Evolutionary conservation across 2,797 vertebrate species (phyloP).

Genomic region (Microcaecilia unicolor): DNA sequence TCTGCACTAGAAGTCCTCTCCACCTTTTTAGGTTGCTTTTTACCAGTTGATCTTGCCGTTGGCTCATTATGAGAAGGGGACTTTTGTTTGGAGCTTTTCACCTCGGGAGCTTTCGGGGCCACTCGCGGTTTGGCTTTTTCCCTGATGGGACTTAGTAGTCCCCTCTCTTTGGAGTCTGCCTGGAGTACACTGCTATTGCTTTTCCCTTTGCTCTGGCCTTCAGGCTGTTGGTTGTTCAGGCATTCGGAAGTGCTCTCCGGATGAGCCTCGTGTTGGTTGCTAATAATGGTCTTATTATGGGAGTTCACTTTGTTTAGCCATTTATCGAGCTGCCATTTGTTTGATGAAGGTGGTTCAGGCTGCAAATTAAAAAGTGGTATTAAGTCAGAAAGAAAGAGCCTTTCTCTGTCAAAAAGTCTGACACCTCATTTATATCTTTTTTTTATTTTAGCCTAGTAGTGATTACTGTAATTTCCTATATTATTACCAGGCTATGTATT

Average conservation of each 20-base stretch:
- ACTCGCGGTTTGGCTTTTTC: conserved; percentile 82
- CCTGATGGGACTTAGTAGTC: conserved; percentile 62
- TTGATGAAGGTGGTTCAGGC: conserved; percentile 89
- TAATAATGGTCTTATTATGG: conserved; percentile 85
- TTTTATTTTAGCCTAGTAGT: conserved; percentile 20
- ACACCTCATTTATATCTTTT: background rate
- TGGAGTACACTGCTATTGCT: conserved; percentile 49
- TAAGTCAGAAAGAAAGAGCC: conserved; percentile 6
- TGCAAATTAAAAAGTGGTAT: conserved; percentile 37
- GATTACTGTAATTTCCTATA: conserved; percentile 23
- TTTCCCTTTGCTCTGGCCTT: conserved; percentile 71
- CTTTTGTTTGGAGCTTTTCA: conserved; percentile 80
- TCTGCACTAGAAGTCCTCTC: conserved; percentile 76
- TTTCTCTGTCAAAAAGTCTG: conserved; percentile 8
- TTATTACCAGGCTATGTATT: conserved; percentile 18
- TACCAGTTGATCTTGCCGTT: conserved; percentile 73
- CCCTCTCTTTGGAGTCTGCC: conserved; percentile 76
- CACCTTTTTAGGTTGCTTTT: conserved; percentile 85
- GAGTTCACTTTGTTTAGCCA: conserved; percentile 95
- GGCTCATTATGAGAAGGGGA: conserved; percentile 73
- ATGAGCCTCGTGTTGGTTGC: conserved; percentile 74
- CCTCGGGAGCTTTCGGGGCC: conserved; percentile 74
- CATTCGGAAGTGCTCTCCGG: conserved; percentile 53
- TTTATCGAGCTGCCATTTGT: conserved; percentile 96
- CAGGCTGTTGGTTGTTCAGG: conserved; percentile 57